Base-by-base conservation (phyloP, 2,888 invertebrate genomes). In the Cerceris ruficornis region DNA sequence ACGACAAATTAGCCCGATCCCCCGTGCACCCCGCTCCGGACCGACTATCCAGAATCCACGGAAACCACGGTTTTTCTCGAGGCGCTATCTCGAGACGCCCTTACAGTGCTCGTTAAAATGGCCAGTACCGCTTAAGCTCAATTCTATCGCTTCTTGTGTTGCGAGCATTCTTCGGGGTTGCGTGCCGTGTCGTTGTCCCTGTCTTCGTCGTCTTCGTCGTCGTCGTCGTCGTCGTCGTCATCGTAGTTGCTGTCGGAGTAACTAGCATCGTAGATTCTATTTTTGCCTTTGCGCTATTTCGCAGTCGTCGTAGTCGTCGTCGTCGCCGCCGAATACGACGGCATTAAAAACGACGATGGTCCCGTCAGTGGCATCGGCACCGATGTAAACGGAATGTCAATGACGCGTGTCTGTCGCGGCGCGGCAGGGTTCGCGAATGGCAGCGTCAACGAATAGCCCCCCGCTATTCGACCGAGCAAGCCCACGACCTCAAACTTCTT, bases 101-200 rank as follows among this genome's bases (percentile, higher is more conserved):
- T 66, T 60, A 42, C 58, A 66, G n/a, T 14, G 54, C 66, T 66
- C 58, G 69, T 60, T 39, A 67, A 57, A 80, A 66, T 61, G 57
- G 49, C 60, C 57, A 43, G 52, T 55, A 73, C 28, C 70, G 49
- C 58, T 64, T 65, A 60, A 60, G 80, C 80, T 82, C 88, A 85
- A 87, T 86, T 87, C 85, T 85, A 81, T 78, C 77, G 81, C 64
- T 86, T 87, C 81, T 88, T 85, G 73, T 79, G 82, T 87, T 86
- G 64, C 87, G 64, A 74, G 83, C 73, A 88, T 88, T 88, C 88
- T 88, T 81, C 85, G 74, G 76, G 80, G 76, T 83, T 88, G 85
- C 72, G 81, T 68, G 82, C 81, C 88, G 81, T 85, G 81, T 85
- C 87, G 80, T 68, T 43, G 66, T 42, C 46, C 13, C 7, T 39